phyloP scores from a whole-genome alignment of 2,797 vertebrate species.

The Hozukius guyotensis region DNA sequence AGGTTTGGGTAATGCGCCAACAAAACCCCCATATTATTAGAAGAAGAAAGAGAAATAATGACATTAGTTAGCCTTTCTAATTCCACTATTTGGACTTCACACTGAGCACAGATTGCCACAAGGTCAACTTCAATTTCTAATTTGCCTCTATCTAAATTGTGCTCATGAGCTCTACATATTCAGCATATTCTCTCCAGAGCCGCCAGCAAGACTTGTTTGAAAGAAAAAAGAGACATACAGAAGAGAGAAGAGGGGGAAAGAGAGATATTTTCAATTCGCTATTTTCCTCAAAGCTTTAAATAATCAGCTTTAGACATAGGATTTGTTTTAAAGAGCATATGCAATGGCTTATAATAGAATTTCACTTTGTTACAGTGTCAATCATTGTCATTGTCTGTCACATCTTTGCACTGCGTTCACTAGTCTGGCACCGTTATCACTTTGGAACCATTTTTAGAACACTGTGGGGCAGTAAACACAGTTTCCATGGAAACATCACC shows the following conservation, averaged over 20 bases:
- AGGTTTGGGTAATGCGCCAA: constrained; percentile 24
- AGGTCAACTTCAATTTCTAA: constrained; percentile 70
- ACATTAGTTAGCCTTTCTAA: constrained; percentile 56
- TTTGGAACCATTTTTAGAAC: constrained; percentile 88
- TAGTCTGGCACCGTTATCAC: constrained; percentile 85
- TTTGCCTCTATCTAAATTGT: constrained; percentile 64
- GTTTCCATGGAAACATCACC: constrained; percentile 92
- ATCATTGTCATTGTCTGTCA: constrained; percentile 66
- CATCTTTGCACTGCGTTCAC: constrained; percentile 77
- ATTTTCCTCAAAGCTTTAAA: constrained; percentile 15
- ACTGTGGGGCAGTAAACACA: constrained; percentile 86
- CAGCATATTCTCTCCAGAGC: constrained; percentile 35
- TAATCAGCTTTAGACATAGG: not conserved
- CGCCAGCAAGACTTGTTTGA: constrained; percentile 16
- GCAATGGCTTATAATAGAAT: constrained; percentile 11
- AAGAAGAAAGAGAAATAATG: constrained; percentile 51
- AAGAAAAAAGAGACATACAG: not conserved
- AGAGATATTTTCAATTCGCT: constrained; percentile 9
- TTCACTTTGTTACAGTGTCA: constrained; percentile 75
- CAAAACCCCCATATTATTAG: constrained; percentile 33
- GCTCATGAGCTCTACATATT: constrained; percentile 44
- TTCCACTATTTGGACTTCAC: constrained; percentile 51
- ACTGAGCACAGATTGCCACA: constrained; percentile 42
- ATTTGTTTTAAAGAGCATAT: not conserved
- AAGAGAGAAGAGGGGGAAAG: not conserved